phyloP scores from a whole-genome alignment of 2,797 vertebrate genomes.

The Coranthus polyacanthus region DNA sequence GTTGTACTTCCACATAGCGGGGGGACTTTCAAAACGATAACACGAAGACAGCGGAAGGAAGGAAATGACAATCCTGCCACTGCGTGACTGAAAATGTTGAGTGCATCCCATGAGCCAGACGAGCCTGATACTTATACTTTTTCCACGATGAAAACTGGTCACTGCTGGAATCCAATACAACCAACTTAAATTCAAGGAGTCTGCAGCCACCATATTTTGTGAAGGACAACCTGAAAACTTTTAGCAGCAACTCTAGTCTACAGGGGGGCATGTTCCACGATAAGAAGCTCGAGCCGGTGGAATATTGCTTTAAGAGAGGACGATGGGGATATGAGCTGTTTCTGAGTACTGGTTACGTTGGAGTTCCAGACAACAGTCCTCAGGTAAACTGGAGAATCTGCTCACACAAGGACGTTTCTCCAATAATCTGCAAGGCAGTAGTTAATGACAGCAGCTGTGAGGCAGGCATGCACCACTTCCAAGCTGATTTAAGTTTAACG shows the following conservation, averaged over 20 bases:
- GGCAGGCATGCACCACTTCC: conserved; percentile 87
- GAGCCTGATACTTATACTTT: background rate
- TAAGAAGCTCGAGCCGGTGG: conserved; percentile 4
- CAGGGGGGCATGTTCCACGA: conserved; percentile 1
- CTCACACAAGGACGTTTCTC: conserved; percentile 85
- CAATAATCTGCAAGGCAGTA: conserved; percentile 86
- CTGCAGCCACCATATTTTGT: background rate
- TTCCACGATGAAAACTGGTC: conserved; percentile 12
- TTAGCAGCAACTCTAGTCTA: conserved; percentile 7
- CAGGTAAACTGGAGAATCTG: conserved; percentile 78
- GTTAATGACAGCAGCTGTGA: conserved; percentile 89
- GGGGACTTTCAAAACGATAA: no score
- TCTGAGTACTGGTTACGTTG: conserved; percentile 31
- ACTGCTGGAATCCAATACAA: conserved; percentile 11
- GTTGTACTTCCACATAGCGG: no score
- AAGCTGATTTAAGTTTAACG: conserved; percentile 90
- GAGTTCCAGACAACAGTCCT: conserved; percentile 58
- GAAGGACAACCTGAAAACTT: conserved; percentile 33
- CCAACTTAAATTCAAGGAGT: conserved; percentile 16
- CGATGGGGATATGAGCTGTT: conserved; percentile 30
- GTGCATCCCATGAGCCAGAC: no score
- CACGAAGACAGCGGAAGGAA: no score
- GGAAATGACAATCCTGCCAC: no score
- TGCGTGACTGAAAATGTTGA: no score
- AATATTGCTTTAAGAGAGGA: conserved; percentile 39